Evolutionary conservation across 2,113 vertebrate genomes (phyloP).

Genomic region (Clarias gariepinus): DNA sequence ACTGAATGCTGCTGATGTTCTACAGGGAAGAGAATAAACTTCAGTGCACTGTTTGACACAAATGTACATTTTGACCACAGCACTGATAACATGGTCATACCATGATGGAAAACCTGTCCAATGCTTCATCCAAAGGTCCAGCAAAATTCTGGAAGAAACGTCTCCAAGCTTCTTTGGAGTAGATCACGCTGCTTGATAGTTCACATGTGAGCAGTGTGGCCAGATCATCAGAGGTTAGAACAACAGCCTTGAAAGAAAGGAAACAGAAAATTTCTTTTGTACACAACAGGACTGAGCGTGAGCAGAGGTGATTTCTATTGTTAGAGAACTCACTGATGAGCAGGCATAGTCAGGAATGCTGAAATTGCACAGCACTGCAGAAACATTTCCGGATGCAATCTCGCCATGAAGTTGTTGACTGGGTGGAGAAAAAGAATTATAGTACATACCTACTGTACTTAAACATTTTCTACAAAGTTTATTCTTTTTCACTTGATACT

Average conservation of each 20-base stretch:
- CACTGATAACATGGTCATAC: conserved; percentile 30
- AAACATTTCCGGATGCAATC: background rate
- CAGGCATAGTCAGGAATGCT: conserved; percentile 7
- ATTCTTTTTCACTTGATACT: background rate
- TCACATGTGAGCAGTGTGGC: conserved; percentile 54
- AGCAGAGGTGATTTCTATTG: background rate
- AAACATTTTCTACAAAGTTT: background rate
- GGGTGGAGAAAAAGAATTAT: too few species aligned
- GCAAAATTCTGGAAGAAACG: conserved; percentile 57
- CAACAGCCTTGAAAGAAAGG: conserved; percentile 25
- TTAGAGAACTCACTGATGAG: background rate
- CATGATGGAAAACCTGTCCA: conserved; percentile 40
- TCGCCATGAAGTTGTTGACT: background rate
- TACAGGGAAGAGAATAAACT: background rate
- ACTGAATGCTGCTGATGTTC: background rate
- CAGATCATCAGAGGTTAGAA: conserved; percentile 47
- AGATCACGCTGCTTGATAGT: background rate
- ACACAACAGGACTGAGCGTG: background rate
- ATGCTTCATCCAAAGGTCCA: conserved; percentile 47
- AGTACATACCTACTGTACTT: background rate
- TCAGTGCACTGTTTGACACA: background rate
- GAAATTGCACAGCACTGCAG: conserved; percentile 11
- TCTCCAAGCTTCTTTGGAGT: conserved; percentile 53
- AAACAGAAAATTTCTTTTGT: background rate
- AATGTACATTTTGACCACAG: background rate